Percentiles rank a stretch among this genome's conserved stretches.
phyloP scores from a whole-genome alignment of 2,888 invertebrate species.

The Tenthredo amoena region DNA sequence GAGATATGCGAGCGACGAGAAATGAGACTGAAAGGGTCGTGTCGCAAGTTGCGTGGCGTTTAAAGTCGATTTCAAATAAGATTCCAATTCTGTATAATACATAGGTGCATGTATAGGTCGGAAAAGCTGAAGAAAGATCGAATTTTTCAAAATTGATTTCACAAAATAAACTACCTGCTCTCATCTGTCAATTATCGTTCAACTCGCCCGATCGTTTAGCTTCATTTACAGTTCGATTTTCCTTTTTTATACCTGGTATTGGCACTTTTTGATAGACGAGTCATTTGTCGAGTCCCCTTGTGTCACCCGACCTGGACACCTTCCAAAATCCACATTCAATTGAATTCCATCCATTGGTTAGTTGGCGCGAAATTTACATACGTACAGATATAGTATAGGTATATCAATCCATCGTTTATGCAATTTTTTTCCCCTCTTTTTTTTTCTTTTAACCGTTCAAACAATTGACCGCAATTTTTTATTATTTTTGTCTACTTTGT shows the following conservation, averaged over 20 bases:
- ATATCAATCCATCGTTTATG: slow-evolving; percentile 1
- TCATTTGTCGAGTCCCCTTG: slow-evolving; percentile 37
- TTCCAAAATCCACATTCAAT: slow-evolving; percentile 47
- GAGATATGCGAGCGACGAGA: neutral
- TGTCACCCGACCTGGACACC: slow-evolving; percentile 32
- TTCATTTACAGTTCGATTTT: slow-evolving; percentile 18
- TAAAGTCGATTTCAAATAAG: slow-evolving; percentile 13
- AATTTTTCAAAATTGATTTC: neutral
- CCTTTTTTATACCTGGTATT: slow-evolving; percentile 10
- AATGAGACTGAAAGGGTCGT: neutral
- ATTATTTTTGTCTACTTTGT: neutral
- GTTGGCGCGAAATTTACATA: slow-evolving; percentile 41
- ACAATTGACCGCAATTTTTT: slow-evolving; percentile 1
- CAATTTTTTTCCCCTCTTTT: neutral
- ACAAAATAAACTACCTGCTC: neutral
- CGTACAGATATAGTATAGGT: neutral
- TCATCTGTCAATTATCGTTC: slow-evolving; percentile 8
- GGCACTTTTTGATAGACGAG: slow-evolving; percentile 44
- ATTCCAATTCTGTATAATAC: no score
- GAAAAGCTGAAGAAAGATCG: neutral
- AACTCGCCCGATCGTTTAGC: slow-evolving; percentile 13
- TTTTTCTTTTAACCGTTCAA: neutral
- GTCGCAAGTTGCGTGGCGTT: no score
- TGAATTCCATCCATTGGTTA: slow-evolving; percentile 37
- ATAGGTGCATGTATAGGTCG: neutral